Evolutionary conservation across 2,113 vertebrate genomes (phyloP).

Genomic region (Gymnorhina tibicen): DNA sequence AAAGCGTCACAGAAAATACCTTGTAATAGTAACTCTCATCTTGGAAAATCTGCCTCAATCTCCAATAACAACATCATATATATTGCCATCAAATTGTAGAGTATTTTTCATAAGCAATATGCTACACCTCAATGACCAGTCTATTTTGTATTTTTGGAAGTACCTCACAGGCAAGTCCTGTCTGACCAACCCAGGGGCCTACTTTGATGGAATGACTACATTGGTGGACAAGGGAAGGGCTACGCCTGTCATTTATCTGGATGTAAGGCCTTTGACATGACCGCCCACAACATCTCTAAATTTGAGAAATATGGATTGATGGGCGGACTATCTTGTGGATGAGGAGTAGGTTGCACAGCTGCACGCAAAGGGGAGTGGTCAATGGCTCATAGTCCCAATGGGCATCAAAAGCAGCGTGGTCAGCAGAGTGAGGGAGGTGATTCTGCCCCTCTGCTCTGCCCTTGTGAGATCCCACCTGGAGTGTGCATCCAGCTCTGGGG

Average conservation of each 20-base stretch:
- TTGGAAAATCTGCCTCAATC: neutral
- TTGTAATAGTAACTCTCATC: neutral
- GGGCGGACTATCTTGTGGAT: neutral
- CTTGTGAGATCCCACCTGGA: neutral
- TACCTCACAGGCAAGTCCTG: neutral
- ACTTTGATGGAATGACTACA: neutral
- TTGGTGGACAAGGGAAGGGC: neutral
- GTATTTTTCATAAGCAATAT: neutral
- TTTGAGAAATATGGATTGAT: neutral
- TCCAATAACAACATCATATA: neutral
- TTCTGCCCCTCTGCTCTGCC: neutral
- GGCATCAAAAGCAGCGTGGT: neutral
- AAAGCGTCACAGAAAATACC: neutral
- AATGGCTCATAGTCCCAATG: neutral
- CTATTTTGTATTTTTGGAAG: neutral
- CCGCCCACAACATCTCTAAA: neutral
- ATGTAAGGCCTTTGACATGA: neutral
- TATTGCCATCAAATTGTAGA: neutral
- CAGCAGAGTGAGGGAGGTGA: rapidly evolving
- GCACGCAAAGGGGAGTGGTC: neutral
- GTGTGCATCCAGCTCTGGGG: neutral
- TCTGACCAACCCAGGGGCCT: neutral
- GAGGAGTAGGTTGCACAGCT: neutral
- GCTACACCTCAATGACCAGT: neutral
- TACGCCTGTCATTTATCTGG: neutral